Evolutionary conservation across 1,140 invertebrate species (phyloP).

Genomic region (Paramacrobiotus metropolitanus): DNA sequence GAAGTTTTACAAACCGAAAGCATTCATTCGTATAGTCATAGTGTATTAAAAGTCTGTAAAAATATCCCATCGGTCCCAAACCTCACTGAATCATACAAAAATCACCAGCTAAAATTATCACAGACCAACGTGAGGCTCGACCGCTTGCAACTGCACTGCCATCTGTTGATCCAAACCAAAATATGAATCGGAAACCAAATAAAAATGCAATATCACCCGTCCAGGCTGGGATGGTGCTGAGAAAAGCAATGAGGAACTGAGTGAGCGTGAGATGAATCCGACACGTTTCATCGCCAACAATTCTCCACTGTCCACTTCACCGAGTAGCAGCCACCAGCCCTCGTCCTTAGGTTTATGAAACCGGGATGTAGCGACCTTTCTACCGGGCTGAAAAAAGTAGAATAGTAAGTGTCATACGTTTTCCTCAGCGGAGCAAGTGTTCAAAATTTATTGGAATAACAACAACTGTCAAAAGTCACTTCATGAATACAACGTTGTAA

Average conservation of each 20-base stretch:
- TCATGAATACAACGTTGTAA: too few species aligned
- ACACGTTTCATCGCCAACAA: constrained; percentile 65
- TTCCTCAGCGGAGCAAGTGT: too few species aligned
- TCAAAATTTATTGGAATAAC: too few species aligned
- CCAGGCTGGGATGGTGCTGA: neutral
- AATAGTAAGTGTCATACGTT: constrained; percentile 5
- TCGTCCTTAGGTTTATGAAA: constrained; percentile 84
- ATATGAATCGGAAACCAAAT: neutral
- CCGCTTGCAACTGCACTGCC: neutral
- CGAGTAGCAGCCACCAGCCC: constrained; percentile 75
- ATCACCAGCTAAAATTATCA: too few species aligned
- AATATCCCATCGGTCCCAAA: too few species aligned
- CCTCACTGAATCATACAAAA: too few species aligned
- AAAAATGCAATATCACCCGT: constrained; percentile 7
- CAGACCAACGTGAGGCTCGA: too few species aligned
- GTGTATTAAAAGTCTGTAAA: too few species aligned
- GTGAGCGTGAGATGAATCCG: constrained; percentile 21
- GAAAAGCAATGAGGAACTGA: constrained; percentile 6
- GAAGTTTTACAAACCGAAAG: too few species aligned
- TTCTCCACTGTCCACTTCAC: constrained; percentile 39
- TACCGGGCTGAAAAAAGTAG: constrained; percentile 9
- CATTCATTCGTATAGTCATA: too few species aligned
- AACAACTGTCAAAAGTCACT: too few species aligned
- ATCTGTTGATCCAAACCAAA: constrained; percentile 1
- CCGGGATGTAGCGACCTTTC: constrained; percentile 27